Evolutionary conservation across 1,140 invertebrate genomes (phyloP), one percentile per base, ranked within the genome.

Genomic region (Tenebrio molitor): DNA sequence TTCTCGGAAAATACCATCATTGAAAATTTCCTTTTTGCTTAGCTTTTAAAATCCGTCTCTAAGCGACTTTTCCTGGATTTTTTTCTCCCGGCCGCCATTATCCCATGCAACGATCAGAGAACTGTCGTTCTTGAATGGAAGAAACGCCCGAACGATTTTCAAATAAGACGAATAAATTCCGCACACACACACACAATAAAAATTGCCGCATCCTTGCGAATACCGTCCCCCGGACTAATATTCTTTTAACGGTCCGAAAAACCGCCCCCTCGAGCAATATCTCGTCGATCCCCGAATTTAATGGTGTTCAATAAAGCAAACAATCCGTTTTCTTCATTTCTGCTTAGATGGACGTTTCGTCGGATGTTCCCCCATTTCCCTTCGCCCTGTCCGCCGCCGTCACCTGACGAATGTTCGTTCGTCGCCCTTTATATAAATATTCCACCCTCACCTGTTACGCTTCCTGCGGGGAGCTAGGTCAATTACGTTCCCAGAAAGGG

Each of bases 401-500:
- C 21, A 17, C 58, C 21, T 63, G 58, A 34, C 58, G 33, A 63
- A 63, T 58, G 50, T 58, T 19, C 58, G 17, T 2, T n/a, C 25
- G 25, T 29, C 25, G 25, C 25, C 25, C 25, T 29, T 29, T 25
- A 29, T 63, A 63, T 63, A 62, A 62, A 33, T 63, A 63, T 63
- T 63, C 39, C 33, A 15, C 63, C 23, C 25, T 29, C 25, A 66
- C 64, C 64, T 66, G 64, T 66, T 66, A 66, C 64, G 36, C 23
- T 66, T 42, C 17, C 34, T 39, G 44, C 58, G 4, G 42, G 42
- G 42, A 23, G 46, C 10, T 10, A 29, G 50, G 23, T 58, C 50
- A 58, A 58, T 58, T 58, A 58, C 23, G 21, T 29, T 53, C 2
- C 16, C 4, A 4, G 29, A 33, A 33, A 33, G 10, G 29, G 42